Evolutionary conservation across 2,888 invertebrate species (phyloP), one percentile per base, ranked within the genome.

Genomic region (Eucriotettix oculatus): DNA sequence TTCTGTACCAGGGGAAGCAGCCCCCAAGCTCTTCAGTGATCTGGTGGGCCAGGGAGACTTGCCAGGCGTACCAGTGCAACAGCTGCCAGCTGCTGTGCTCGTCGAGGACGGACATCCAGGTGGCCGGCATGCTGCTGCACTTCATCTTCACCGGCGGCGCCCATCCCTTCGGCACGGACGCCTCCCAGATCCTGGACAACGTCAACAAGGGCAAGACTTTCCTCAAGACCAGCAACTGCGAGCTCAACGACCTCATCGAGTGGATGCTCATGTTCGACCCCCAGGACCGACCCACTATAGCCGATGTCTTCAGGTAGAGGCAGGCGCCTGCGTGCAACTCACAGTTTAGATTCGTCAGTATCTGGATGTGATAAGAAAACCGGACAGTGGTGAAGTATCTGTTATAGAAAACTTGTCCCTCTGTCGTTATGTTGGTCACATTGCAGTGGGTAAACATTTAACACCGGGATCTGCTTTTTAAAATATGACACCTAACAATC

Each of bases 11-110:
- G 56, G 65, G 68, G 40, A 69, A 68, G 17, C 68, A 69, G 56
- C 70, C 73, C 1, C 71, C 73, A 9, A 69, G 70, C 57, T 68
- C 72, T 14, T 71, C 73, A 1, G 66, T 72, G 41, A 73, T 75
- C 54, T 75, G 75, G 75, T 74, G 74, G 66, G 69, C 75, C 5
- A 69, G 70, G 60, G 75, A 75, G 67, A 72, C 71, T 10, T 70
- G 69, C 48, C 66, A 67, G 57, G 60, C 60, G 42, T 69, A 68
- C 59, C 65, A 65, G 55, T 29, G 29, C 29, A 63, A 66, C 56
- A 65, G 65, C 52, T 67, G 67, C 16, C 61, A 61, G n/a, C 66
- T 72, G 62, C 65, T 66, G 42, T 74, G 73, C 65, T 69, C 71
- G 16, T 66, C 68, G 42, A 67, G 69, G 48, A 71, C 74, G 3